A percentile compares a stretch with the other conserved stretches of the same genome.
These are phyloP conservation scores for Acanthosoma haemorrhoidale DNA, from an alignment of 2,888 invertebrate species.

Conservation along the genomic window DNA sequence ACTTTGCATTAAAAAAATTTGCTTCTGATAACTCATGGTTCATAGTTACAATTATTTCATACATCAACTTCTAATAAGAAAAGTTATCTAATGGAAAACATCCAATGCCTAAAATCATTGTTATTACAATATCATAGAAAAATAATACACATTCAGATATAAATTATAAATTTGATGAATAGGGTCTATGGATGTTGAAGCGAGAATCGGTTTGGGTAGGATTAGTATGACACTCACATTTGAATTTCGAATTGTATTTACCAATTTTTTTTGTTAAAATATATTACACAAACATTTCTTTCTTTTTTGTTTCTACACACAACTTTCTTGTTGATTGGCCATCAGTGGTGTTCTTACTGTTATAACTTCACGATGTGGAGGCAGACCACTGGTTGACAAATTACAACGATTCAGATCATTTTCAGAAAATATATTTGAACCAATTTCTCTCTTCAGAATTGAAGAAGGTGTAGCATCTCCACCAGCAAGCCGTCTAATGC, in stretches of 20 bases:
- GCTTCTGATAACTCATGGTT: background rate
- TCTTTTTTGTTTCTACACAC: constrained; percentile 51
- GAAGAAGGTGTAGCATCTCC: constrained; percentile 2
- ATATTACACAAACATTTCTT: background rate
- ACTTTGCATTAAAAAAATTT: background rate
- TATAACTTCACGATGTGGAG: constrained; percentile 56
- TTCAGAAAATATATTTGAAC: constrained; percentile 21
- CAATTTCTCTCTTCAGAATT: constrained; percentile 19
- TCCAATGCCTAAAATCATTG: background rate
- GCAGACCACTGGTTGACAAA: constrained; percentile 32
- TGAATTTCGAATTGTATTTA: constrained; percentile 3
- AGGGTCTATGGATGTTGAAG: constrained; percentile 12
- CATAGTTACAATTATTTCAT: constrained; percentile 1
- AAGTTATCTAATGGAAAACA: constrained; percentile 8
- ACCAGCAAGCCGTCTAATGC: background rate
- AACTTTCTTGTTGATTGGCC: constrained; percentile 64
- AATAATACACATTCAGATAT: constrained; percentile 8
- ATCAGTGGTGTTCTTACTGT: constrained; percentile 66
- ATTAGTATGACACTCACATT: constrained; percentile 10
- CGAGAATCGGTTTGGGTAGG: background rate
- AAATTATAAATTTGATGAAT: constrained; percentile 1
- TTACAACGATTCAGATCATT: constrained; percentile 45
- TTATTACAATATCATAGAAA: constrained; percentile 14
- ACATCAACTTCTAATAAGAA: constrained; percentile 3
- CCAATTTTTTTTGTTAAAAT: background rate